These are phyloP conservation scores for Agrochola litura DNA, from an alignment of 2,888 invertebrate genomes.

Conservation along the genomic window DNA sequence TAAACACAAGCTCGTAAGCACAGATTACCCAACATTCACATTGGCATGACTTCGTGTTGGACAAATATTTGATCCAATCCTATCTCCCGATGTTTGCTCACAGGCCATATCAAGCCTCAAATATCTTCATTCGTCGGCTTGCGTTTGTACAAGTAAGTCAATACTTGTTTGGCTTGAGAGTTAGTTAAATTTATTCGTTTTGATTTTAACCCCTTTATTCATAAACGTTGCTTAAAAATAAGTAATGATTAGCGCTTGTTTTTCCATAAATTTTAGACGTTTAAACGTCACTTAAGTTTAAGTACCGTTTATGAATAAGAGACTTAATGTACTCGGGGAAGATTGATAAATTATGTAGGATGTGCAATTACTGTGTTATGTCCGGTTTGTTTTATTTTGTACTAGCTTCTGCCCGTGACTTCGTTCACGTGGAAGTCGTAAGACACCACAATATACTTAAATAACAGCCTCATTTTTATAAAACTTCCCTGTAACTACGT, in stretches of 20 bases:
- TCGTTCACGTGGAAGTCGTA: too few species aligned
- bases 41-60: constrained; percentile 63
- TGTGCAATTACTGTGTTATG: not conserved
- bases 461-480: too few species aligned
- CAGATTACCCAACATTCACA: constrained; percentile 60
- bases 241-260: too few species aligned
- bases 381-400: not conserved
- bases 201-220: not conserved
- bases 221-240: too few species aligned
- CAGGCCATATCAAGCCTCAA: constrained; percentile 67
- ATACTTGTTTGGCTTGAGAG: constrained; percentile 42
- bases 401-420: too few species aligned
- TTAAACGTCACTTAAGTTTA: too few species aligned
- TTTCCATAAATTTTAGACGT: too few species aligned
- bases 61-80: constrained; percentile 75
- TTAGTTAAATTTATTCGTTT: not conserved
- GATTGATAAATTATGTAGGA: not conserved
- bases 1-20: constrained; percentile 43
- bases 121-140: constrained; percentile 68
- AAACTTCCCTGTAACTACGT: too few species aligned
- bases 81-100: constrained; percentile 68
- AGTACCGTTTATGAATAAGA: too few species aligned
- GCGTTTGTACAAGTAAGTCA: constrained; percentile 60
- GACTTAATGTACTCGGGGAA: not conserved
- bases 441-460: too few species aligned